A percentile compares a stretch with the other conserved stretches of the same genome.
Evolutionary conservation across 92 coral and sea anemone species (phyloP).

Genomic region (Pocillopora meandrina): DNA sequence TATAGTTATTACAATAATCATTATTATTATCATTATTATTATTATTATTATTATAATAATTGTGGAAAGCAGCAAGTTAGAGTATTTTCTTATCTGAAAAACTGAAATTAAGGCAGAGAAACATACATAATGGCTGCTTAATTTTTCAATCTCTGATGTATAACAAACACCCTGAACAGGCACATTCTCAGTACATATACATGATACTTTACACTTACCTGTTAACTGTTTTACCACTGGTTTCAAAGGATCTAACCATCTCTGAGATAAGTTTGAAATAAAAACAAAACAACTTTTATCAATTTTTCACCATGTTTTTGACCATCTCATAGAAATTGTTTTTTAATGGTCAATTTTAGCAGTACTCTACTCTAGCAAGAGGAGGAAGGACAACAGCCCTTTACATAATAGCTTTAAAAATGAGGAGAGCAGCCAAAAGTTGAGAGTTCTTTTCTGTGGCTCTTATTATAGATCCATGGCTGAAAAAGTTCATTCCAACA

Average conservation of each 20-base stretch:
- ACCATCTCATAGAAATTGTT: too few species aligned
- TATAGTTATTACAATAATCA: too few species aligned
- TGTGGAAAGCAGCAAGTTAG: too few species aligned
- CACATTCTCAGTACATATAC: background rate
- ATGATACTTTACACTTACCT: constrained; percentile 42
- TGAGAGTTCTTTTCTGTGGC: too few species aligned
- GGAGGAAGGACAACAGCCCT: background rate
- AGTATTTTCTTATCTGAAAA: too few species aligned
- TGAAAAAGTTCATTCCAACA: background rate
- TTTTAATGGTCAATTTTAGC: background rate
- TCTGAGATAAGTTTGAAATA: constrained; percentile 39
- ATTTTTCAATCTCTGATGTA: too few species aligned
- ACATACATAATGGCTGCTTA: too few species aligned
- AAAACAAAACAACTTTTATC: background rate
- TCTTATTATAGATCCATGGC: background rate
- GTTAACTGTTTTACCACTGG: constrained; percentile 80
- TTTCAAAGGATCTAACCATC: constrained; percentile 95
- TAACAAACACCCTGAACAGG: too few species aligned
- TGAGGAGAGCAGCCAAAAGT: too few species aligned
- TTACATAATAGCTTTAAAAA: background rate
- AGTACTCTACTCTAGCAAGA: too few species aligned
- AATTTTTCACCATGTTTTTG: background rate
- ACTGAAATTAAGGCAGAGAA: background rate
- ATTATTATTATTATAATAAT: too few species aligned
- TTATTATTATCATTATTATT: too few species aligned